A percentile compares a stretch with the other conserved stretches of the same genome.
These are phyloP conservation scores for Mesorhabditis spiculigera DNA, from an alignment of 2,888 invertebrate species.

Conservation along the genomic window DNA sequence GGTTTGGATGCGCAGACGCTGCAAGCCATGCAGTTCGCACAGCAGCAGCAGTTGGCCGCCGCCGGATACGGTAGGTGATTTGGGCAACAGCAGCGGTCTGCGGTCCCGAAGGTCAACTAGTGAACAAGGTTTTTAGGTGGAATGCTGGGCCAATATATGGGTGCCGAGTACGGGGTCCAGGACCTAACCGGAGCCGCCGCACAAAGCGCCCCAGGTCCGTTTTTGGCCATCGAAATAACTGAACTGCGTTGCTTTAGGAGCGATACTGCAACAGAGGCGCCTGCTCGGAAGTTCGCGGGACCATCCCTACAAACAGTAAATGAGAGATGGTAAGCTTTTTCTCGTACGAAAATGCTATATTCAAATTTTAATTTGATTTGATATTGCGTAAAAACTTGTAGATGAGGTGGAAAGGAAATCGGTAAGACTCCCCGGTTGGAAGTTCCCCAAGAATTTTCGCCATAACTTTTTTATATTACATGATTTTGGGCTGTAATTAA, in stretches of 20 bases:
- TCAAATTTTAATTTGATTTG: too few species aligned
- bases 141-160: background rate
- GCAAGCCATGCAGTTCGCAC: background rate
- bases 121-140: background rate
- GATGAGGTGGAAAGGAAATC: background rate
- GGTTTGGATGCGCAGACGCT: background rate
- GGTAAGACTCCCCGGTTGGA: background rate
- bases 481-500: background rate
- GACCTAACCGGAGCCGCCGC: conserved; percentile 2
- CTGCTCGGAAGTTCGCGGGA: conserved; percentile 50
- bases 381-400: background rate
- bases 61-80: background rate
- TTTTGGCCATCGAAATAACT: background rate
- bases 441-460: background rate
- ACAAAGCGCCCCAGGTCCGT: conserved; percentile 2
- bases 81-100: background rate
- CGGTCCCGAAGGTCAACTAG: background rate
- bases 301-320: conserved; percentile 54
- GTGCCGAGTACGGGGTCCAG: background rate
- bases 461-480: background rate
- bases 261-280: conserved; percentile 54
- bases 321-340: background rate
- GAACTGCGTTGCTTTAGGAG: conserved; percentile 31
- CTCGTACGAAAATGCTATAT: background rate
- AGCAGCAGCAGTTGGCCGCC: background rate